phyloP scores from a whole-genome alignment of 2,888 invertebrate genomes.

The Penaeus monodon region DNA sequence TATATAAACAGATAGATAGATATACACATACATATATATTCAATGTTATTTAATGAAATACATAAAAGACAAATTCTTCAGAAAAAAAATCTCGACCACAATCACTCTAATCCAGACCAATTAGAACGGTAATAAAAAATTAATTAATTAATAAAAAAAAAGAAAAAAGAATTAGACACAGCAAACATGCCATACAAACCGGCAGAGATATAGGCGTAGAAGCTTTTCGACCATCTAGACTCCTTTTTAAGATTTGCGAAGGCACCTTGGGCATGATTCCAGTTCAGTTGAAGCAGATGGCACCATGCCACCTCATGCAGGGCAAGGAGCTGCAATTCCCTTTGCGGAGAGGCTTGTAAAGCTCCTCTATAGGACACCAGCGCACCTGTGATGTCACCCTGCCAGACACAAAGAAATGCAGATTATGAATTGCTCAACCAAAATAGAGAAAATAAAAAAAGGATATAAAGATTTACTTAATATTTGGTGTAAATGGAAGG shows the following conservation, averaged over 20 bases:
- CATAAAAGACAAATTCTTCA: too few relatives aligned
- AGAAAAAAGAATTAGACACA: not conserved
- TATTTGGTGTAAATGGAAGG: too few relatives aligned
- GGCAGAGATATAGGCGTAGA: conserved; percentile 77
- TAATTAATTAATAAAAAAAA: not conserved
- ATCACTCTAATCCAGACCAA: too few relatives aligned
- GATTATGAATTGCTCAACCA: too few relatives aligned
- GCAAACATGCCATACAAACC: conserved; percentile 67
- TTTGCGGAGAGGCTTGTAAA: conserved; percentile 75
- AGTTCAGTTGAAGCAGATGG: conserved; percentile 76
- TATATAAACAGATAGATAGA: too few relatives aligned
- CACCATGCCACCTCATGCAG: conserved; percentile 79
- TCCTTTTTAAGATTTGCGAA: conserved; percentile 75
- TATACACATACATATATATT: too few relatives aligned
- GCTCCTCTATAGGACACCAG: conserved; percentile 75
- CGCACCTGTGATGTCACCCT: conserved; percentile 76
- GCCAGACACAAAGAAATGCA: conserved; percentile 66
- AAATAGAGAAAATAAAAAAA: too few relatives aligned
- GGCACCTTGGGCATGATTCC: conserved; percentile 73
- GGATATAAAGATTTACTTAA: too few relatives aligned
- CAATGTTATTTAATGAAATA: too few relatives aligned
- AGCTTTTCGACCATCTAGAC: conserved; percentile 78
- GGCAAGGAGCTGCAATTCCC: conserved; percentile 77
- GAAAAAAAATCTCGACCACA: too few relatives aligned
- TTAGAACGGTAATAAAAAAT: too few relatives aligned